Evolutionary conservation across 2,113 vertebrate species (phyloP).

Genomic region (Crotalus horridus): DNA sequence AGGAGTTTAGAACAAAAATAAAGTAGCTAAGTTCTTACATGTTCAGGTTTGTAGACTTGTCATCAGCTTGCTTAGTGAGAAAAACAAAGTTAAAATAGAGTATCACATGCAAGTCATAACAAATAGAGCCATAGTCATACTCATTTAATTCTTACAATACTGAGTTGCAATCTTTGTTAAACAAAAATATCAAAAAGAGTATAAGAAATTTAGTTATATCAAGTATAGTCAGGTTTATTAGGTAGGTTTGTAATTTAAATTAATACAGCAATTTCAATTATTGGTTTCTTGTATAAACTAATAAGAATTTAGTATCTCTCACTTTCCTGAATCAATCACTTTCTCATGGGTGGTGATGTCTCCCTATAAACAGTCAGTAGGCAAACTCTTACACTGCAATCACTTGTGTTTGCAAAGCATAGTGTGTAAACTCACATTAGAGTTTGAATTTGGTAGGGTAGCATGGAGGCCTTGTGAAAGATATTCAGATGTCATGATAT

Average conservation of each 20-base stretch:
- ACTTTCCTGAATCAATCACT: not conserved
- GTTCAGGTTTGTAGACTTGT: not conserved
- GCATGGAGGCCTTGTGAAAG: not conserved
- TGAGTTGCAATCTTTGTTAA: not conserved
- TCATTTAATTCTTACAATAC: not conserved
- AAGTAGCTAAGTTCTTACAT: not conserved
- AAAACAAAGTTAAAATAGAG: not conserved
- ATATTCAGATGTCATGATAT: not conserved
- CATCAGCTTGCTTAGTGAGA: not conserved
- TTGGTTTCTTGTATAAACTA: not conserved
- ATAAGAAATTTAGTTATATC: not conserved
- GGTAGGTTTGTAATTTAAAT: not conserved
- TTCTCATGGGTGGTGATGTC: not conserved
- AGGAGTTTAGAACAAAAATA: not conserved
- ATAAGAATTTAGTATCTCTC: not conserved
- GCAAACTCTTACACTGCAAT: not conserved
- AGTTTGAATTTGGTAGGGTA: not conserved
- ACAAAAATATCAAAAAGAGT: not conserved
- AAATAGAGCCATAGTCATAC: not conserved
- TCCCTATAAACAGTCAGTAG: not conserved
- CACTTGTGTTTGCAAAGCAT: not conserved
- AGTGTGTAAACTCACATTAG: not conserved
- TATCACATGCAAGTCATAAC: not conserved
- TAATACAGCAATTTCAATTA: not conserved
- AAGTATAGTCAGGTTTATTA: not conserved